Evolutionary conservation across 1,140 invertebrate genomes (phyloP).

Genomic region (Procambarus virginalis): DNA sequence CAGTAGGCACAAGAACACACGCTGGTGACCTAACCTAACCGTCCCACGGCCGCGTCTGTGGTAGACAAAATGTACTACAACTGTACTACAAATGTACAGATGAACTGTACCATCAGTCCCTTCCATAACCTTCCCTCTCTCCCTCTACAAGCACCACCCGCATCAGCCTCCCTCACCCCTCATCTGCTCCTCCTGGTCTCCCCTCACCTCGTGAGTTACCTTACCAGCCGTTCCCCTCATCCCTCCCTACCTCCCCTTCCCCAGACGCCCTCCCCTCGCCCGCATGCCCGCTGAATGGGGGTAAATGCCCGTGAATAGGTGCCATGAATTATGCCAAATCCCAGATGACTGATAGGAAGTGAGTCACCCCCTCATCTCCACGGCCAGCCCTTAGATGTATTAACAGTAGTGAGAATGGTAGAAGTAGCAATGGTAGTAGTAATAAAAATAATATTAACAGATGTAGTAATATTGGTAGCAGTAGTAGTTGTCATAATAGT

Average conservation of each 20-base stretch:
- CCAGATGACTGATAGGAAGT: conserved; percentile 35
- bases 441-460: too few species aligned
- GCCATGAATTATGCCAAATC: conserved; percentile 53
- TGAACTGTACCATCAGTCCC: not conserved
- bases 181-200: not conserved
- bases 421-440: too few species aligned
- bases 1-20: too few species aligned
- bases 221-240: not conserved
- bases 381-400: not conserved
- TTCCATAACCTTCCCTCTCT: not conserved
- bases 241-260: not conserved
- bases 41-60: too few species aligned
- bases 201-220: conserved; percentile 5
- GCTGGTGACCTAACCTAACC: too few species aligned
- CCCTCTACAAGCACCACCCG: not conserved
- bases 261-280: conserved; percentile 19
- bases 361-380: conserved; percentile 9
- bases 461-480: too few species aligned
- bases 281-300: conserved; percentile 50
- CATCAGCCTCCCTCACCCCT: not conserved
- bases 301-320: conserved; percentile 58
- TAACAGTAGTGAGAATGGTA: too few species aligned
- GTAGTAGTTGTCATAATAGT: too few species aligned
- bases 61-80: too few species aligned
- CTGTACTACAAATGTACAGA: too few species aligned